Base-by-base conservation (phyloP, 2,797 vertebrate genomes). In the Hypotaenidia philippensis region DNA sequence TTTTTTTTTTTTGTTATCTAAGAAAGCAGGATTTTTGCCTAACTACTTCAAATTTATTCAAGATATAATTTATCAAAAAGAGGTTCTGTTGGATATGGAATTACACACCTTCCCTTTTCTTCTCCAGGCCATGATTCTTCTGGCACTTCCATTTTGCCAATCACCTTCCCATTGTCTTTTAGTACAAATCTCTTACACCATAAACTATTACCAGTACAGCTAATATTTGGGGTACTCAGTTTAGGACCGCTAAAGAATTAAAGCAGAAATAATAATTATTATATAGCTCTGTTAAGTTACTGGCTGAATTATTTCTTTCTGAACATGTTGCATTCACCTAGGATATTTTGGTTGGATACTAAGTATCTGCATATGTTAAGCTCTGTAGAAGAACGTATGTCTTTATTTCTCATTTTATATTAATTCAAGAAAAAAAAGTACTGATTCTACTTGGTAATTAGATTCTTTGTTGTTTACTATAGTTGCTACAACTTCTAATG, bases 71-170 rank as follows among this genome's bases (percentile, higher is more conserved):
- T 19, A 65, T 19, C 11, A 66, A 87, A 80, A 38, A 1, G 3
- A 72, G 16, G 5, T 74, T 85, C 65, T 77, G 7, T 41, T 52
- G 49, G 12, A 41, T 55, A 20, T 29, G 9, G 26, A 91, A 45
- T 1, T 11, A 19, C 19, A 57, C 5, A 57, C 1, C 3, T 68
- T 3, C 3, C 3, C 3, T 5, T 60, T 60, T 69, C 3, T 89
- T 12, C 45, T 76, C 31, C 27, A 55, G 52, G 34, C n/a, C 41
- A 11, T 69, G 18, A 11, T 66, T 64, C 56, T 90, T 6, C 11
- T 81, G 45, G 3, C 19, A 26, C 3, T 49, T 56, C 20, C 32
- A 29, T 60, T 85, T 88, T 70, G 4, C 17, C 41, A 69, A 10
- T 14, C 8, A 31, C 69, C 68, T 91, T 66, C 44, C 38, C 6